Percentiles rank a stretch among this genome's conserved stretches.
phyloP scores from a whole-genome alignment of 2,797 vertebrate genomes.

The Phyllotis vaccarum region DNA sequence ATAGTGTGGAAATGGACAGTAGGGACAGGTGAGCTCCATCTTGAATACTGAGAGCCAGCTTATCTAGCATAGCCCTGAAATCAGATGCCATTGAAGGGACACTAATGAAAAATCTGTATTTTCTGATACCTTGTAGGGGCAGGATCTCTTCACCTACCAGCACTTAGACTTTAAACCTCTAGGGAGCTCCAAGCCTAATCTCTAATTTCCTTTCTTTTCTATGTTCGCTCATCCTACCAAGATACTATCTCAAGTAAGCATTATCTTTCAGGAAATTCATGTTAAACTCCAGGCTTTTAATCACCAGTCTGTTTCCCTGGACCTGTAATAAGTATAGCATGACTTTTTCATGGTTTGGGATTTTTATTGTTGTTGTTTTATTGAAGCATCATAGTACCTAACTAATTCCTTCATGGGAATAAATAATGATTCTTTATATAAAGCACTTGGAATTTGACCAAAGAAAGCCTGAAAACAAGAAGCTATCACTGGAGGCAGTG shows the following conservation, averaged over 20 bases:
- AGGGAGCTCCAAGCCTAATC: neutral
- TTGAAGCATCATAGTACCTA: neutral
- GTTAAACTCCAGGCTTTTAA: neutral
- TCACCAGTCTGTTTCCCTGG: neutral
- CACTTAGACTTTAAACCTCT: constrained; percentile 29
- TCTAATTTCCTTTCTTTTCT: neutral
- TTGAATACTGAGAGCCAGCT: neutral
- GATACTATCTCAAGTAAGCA: neutral
- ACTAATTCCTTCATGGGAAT: neutral
- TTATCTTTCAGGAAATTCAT: neutral
- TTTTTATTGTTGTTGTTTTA: neutral
- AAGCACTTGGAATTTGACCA: neutral
- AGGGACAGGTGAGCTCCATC: neutral
- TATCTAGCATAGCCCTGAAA: neutral
- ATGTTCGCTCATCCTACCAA: neutral
- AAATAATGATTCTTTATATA: neutral
- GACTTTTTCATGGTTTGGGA: neutral
- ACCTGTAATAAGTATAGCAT: neutral
- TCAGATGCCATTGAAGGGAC: neutral
- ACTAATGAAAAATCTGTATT: neutral
- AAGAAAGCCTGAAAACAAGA: neutral
- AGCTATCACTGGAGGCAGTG: neutral
- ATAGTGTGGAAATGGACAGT: neutral
- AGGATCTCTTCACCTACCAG: neutral
- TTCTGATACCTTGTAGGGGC: neutral